phyloP scores from a whole-genome alignment of 2,113 vertebrate genomes.

The Chauna torquata region DNA sequence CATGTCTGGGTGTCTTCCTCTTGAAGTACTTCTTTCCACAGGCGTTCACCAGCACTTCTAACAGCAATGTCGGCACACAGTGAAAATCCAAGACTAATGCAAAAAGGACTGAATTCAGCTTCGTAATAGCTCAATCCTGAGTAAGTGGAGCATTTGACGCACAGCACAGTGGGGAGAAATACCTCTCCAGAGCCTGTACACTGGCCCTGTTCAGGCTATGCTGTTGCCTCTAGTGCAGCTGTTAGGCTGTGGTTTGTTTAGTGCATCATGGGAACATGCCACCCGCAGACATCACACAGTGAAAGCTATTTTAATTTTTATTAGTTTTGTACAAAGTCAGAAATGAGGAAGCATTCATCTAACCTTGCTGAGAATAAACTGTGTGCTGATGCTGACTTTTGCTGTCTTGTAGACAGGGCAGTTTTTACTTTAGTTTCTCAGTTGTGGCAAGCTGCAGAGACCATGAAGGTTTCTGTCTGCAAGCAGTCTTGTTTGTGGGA shows the following conservation, averaged over 20 bases:
- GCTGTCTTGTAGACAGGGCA: neutral
- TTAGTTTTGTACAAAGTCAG: neutral
- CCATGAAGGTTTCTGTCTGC: neutral
- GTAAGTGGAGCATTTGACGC: neutral
- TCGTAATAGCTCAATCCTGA: neutral
- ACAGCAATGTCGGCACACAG: neutral
- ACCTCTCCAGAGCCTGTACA: neutral
- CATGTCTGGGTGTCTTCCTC: neutral
- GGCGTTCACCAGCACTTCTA: neutral
- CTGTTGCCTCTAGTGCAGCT: neutral
- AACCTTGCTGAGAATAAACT: neutral
- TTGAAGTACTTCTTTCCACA: neutral
- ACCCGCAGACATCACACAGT: neutral
- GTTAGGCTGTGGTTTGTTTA: neutral
- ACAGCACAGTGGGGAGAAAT: neutral
- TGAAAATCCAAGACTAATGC: neutral
- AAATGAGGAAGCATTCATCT: slow-evolving; percentile 13
- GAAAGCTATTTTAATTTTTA: slow-evolving; percentile 31
- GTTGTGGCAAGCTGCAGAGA: neutral
- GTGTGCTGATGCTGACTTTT: neutral
- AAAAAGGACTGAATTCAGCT: neutral
- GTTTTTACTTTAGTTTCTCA: slow-evolving; percentile 11
- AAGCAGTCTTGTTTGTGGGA: neutral
- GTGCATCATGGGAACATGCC: neutral
- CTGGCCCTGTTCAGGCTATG: neutral